Evolutionary conservation across 1,140 invertebrate species (phyloP).

Genomic region (Zaprionus davidi): DNA sequence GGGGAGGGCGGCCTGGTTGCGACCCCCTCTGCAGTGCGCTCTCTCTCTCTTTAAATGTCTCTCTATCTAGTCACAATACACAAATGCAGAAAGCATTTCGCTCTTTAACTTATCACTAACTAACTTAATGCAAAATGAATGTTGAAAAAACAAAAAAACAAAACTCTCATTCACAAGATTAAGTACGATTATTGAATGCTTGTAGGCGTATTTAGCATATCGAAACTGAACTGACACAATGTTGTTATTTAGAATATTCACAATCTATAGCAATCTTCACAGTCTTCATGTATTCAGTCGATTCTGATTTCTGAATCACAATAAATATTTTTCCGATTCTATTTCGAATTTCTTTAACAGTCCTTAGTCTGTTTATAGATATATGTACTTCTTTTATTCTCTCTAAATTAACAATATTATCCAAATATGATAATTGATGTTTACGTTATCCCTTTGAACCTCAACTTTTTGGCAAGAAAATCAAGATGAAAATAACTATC

Average conservation of each 20-base stretch:
- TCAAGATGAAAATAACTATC: constrained; percentile 9
- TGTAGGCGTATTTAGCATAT: constrained; percentile 38
- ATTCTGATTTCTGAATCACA: not conserved
- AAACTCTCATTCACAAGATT: constrained; percentile 17
- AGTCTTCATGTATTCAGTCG: not conserved
- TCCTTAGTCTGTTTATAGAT: not conserved
- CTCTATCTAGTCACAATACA: constrained; percentile 34
- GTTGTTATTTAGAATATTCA: constrained; percentile 17
- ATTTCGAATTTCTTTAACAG: not conserved
- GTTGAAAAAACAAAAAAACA: constrained; percentile 29
- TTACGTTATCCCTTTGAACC: not conserved
- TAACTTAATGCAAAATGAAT: constrained; percentile 28
- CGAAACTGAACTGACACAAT: constrained; percentile 28
- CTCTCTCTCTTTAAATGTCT: constrained; percentile 73
- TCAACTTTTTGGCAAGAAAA: constrained; percentile 20
- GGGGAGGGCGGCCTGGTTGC: constrained; percentile 14
- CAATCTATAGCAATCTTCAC: constrained; percentile 3
- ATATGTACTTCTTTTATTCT: not conserved
- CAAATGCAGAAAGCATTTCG: constrained; percentile 22
- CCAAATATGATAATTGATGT: not conserved
- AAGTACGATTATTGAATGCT: constrained; percentile 35
- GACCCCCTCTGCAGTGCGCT: constrained; percentile 53
- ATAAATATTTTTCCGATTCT: not conserved
- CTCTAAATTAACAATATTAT: not conserved
- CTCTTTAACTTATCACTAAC: constrained; percentile 26